These are phyloP conservation scores for Sturnira hondurensis DNA, from an alignment of 2,113 vertebrate species.

Conservation along the genomic window DNA sequence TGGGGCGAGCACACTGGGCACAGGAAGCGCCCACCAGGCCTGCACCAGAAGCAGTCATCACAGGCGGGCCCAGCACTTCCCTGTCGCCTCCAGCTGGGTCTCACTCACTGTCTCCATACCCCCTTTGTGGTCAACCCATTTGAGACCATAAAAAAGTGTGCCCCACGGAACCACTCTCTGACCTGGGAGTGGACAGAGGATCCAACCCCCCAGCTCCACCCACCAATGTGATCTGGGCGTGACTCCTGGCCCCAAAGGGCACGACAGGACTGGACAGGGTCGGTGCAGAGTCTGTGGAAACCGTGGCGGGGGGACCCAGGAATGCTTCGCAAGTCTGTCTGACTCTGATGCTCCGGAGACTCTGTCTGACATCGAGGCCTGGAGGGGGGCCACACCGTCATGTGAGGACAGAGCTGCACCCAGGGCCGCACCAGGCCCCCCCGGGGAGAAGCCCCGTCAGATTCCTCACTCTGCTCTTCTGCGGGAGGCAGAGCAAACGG, in stretches of 20 bases:
- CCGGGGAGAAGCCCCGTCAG: too few relatives aligned
- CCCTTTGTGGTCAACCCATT: background rate
- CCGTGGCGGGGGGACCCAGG: background rate
- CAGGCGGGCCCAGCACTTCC: background rate
- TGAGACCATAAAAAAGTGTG: background rate
- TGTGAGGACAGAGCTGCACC: rapidly evolving
- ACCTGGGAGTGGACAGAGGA: background rate
- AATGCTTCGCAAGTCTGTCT: rapidly evolving
- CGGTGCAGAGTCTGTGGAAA: background rate
- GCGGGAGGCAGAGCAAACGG: background rate
- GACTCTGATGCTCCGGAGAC: rapidly evolving
- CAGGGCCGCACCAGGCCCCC: too few relatives aligned
- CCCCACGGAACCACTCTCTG: background rate
- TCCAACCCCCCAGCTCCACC: too few relatives aligned
- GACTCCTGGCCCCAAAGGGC: background rate
- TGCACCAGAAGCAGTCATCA: rapidly evolving
- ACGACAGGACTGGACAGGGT: background rate
- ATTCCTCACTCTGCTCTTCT: background rate
- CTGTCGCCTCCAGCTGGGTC: background rate
- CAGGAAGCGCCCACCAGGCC: rapidly evolving
- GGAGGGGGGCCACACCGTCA: background rate
- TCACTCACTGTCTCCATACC: rapidly evolving
- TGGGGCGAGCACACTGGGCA: rapidly evolving
- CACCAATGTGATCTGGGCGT: background rate
- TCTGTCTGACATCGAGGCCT: background rate